Percentiles rank a stretch among this genome's conserved stretches.
Conservation (phyloP, 2,888 invertebrate species). For the Drosophila meridiana region DNA sequence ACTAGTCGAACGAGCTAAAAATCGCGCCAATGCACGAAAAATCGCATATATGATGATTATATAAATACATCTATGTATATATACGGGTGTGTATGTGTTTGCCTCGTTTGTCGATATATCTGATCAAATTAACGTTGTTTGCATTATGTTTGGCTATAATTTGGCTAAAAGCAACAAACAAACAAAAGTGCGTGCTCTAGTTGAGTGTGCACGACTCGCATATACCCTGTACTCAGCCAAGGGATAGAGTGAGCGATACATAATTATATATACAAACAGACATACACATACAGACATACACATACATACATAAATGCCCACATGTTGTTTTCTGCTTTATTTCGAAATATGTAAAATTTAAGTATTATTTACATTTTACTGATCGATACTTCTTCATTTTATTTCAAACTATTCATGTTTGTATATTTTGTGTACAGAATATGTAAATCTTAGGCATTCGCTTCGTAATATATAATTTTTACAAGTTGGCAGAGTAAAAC, state of each 20-base stretch:
- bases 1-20: conserved; percentile 74
- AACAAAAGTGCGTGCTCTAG: not conserved
- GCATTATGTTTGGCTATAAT: conserved; percentile 56
- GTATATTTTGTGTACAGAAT: not conserved
- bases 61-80: conserved; percentile 27
- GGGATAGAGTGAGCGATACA: too few species aligned
- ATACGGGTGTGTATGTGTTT: conserved; percentile 15
- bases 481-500: too few species aligned
- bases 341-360: not conserved
- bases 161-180: conserved; percentile 58
- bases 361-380: not conserved
- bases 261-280: not conserved
- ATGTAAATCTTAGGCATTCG: not conserved
- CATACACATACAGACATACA: not conserved
- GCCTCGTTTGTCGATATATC: conserved; percentile 48
- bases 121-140: conserved; percentile 71
- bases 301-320: not conserved
- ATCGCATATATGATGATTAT: conserved; percentile 50
- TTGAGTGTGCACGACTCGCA: not conserved
- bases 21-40: conserved; percentile 74
- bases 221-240: not conserved
- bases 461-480: not conserved
- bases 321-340: not conserved
- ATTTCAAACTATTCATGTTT: not conserved
- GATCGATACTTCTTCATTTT: not conserved